Evolutionary conservation across 2,888 invertebrate species (phyloP).

Genomic region (Epistrophe eligans): DNA sequence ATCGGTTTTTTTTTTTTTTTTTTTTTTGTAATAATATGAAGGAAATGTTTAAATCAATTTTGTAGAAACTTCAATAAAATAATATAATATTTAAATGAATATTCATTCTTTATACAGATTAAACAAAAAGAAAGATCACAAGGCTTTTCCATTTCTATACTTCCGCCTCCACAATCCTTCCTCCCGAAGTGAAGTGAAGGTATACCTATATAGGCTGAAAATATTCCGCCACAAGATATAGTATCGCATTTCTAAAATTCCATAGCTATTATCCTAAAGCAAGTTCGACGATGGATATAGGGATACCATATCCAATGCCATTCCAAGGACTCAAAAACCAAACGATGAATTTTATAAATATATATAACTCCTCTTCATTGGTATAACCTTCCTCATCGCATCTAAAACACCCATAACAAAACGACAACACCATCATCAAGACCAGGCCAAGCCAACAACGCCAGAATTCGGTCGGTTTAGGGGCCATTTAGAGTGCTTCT

Average conservation of each 20-base stretch:
- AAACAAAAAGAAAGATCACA: conserved; percentile 24
- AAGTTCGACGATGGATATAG: conserved; percentile 47
- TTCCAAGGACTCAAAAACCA: not conserved
- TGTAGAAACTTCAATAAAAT: conserved; percentile 21
- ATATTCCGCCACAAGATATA: conserved; percentile 44
- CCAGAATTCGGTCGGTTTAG: conserved; percentile 64
- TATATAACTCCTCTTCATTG: conserved; percentile 32
- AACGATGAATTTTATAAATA: conserved; percentile 28
- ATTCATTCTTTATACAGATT: conserved; percentile 25
- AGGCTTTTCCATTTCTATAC: not conserved
- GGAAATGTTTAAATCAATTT: conserved; percentile 29
- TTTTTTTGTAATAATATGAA: too few relatives aligned
- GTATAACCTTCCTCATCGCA: conserved; percentile 24
- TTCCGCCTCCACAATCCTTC: not conserved
- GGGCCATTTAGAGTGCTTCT: conserved; percentile 72
- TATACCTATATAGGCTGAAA: conserved; percentile 6
- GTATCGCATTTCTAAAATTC: conserved; percentile 71
- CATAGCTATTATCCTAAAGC: conserved; percentile 68
- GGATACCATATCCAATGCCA: not conserved
- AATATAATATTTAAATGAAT: conserved; percentile 37
- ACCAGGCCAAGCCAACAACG: conserved; percentile 15
- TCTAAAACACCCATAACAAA: conserved; percentile 13
- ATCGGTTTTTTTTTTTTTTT: too few relatives aligned
- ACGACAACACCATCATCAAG: conserved; percentile 10
- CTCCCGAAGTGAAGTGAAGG: too few relatives aligned